Evolutionary conservation across 1,140 invertebrate species (phyloP).

Genomic region (Eubasilissa regina): DNA sequence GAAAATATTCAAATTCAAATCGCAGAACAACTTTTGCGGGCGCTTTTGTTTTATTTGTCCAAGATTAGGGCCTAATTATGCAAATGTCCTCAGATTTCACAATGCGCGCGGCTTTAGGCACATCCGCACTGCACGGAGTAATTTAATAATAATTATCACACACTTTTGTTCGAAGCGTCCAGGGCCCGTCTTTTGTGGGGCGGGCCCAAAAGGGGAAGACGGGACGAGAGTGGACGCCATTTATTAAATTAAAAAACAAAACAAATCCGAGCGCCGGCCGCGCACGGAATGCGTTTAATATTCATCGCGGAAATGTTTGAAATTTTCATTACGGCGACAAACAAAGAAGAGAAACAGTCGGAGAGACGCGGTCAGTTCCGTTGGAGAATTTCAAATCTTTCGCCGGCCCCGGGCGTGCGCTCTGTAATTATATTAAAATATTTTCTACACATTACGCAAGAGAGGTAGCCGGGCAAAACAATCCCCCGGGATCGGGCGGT

Average conservation of each 20-base stretch:
- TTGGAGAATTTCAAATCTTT: slow-evolving; percentile 47
- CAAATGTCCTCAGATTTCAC: slow-evolving; percentile 19
- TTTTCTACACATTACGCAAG: slow-evolving; percentile 59
- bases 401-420: slow-evolving; percentile 29
- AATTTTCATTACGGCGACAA: slow-evolving; percentile 52
- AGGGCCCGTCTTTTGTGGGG: background rate
- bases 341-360: slow-evolving; percentile 27
- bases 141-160: slow-evolving; percentile 3
- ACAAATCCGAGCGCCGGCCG: slow-evolving; percentile 35
- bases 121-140: slow-evolving; percentile 36
- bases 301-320: slow-evolving; percentile 53
- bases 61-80: slow-evolving; percentile 32
- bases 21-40: background rate
- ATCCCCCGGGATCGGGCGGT: background rate
- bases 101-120: slow-evolving; percentile 18
- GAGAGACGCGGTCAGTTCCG: slow-evolving; percentile 24
- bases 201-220: background rate
- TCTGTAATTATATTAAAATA: slow-evolving; percentile 60
- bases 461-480: slow-evolving; percentile 1
- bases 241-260: slow-evolving; percentile 48
- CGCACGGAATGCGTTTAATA: slow-evolving; percentile 47
- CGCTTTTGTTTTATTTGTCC: slow-evolving; percentile 9
- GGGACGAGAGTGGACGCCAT: slow-evolving; percentile 28
- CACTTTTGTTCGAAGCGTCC: slow-evolving; percentile 9
- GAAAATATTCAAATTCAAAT: slow-evolving; percentile 30